A percentile compares a stretch with the other conserved stretches of the same genome.
Evolutionary conservation across 1,140 invertebrate species (phyloP).

Genomic region (Lerema accius): DNA sequence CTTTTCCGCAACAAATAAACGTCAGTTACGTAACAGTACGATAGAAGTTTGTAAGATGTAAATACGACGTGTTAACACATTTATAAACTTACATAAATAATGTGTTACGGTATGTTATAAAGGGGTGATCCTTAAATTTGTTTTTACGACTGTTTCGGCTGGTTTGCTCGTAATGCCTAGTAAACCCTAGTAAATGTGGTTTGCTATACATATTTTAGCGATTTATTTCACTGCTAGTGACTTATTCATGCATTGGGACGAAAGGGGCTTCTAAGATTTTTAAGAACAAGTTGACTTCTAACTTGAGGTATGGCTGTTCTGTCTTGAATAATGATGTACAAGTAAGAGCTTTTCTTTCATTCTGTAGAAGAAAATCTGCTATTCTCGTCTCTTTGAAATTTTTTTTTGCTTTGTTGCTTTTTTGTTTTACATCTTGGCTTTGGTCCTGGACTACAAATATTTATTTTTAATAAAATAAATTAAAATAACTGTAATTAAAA

Average conservation of each 20-base stretch:
- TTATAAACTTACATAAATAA: constrained; percentile 4
- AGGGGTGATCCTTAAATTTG: not conserved
- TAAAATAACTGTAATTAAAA: too few relatives aligned
- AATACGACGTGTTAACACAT: constrained; percentile 5
- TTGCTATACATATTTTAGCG: not conserved
- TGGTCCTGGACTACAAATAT: too few relatives aligned
- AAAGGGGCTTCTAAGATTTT: not conserved
- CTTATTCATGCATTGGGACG: not conserved
- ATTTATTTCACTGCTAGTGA: not conserved
- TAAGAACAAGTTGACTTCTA: not conserved
- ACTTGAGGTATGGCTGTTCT: too few relatives aligned
- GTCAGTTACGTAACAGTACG: constrained; percentile 8
- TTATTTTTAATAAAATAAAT: too few relatives aligned
- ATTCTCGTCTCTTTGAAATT: too few relatives aligned
- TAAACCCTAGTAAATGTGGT: constrained; percentile 3
- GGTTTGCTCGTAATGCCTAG: not conserved
- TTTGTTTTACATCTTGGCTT: too few relatives aligned
- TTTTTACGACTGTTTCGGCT: constrained; percentile 1
- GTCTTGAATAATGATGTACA: too few relatives aligned
- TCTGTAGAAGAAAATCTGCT: too few relatives aligned
- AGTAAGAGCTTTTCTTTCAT: too few relatives aligned
- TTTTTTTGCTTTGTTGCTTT: too few relatives aligned
- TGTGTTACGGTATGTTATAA: not conserved
- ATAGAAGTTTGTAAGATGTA: constrained; percentile 1
- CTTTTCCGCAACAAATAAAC: constrained; percentile 18